Evolutionary conservation across 1,140 invertebrate genomes (phyloP), one percentile per base, ranked within the genome.

Genomic region (Orius laevigatus): DNA sequence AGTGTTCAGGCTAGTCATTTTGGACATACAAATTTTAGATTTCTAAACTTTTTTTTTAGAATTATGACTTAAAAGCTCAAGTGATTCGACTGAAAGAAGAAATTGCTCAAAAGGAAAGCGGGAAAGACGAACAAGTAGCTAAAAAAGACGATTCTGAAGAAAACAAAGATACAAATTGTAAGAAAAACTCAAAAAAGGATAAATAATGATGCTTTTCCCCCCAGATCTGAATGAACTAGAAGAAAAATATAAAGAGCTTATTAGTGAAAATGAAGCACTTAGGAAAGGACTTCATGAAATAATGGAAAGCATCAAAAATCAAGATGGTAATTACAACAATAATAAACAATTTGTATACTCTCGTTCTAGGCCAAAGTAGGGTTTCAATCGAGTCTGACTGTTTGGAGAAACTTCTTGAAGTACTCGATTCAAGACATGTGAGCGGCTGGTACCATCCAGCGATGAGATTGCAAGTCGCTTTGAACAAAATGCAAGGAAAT

Each of bases 371-470:
- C 12, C 61, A 62, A 50, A 69, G 63, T 49, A 54, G 52, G n/a
- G 63, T 67, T 31, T 56, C 52, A 35, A 69, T 74, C 46, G 71
- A 73, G 45, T 76, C 74, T 2, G 62, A 67, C 45, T 68, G 70
- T 20, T 60, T 78, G 51, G 75, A 78, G 56, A 64, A 66, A 50
- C 58, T 79, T 32, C 55, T 79, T 8, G 66, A 71, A 55, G 73
- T 75, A 33, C 67, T 84, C 61, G 78, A 81, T 57, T 70, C 73
- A 1, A 66, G 79, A 34, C 77, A 79, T 58, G 62, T 77, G 11
- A 72, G 77, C 34, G 79, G 79, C 6, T 82, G 79, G 78, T 81
- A 80, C 59, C 76, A 80, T 55, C 77, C 79, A 12, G 78, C 78
- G 2, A 81, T 81, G 76, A 64, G 76, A 55, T 68, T 80, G 9